These are phyloP conservation scores for Odontophorus gujanensis DNA, from an alignment of 2,113 vertebrate genomes.

Conservation along the genomic window DNA sequence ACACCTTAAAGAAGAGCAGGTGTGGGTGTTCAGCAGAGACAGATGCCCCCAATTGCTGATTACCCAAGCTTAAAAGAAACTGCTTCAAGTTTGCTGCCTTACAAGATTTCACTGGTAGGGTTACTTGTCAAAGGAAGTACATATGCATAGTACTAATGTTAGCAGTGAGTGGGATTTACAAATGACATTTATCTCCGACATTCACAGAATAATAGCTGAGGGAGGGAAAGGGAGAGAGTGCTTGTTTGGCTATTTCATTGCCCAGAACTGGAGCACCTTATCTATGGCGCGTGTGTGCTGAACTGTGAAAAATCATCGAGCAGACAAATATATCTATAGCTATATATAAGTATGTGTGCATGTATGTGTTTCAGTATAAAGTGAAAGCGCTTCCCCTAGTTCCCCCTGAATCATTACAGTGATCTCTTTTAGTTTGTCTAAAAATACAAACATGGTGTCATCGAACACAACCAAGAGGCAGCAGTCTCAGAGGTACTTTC, in stretches of 20 bases:
- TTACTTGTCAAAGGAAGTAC: conserved; percentile 62
- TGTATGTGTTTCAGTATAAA: background rate
- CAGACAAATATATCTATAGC: background rate
- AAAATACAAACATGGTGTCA: conserved; percentile 19
- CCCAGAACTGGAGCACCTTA: background rate
- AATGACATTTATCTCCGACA: conserved; percentile 50
- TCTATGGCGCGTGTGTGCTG: background rate
- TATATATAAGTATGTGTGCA: background rate
- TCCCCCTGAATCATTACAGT: background rate
- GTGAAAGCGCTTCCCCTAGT: conserved; percentile 7
- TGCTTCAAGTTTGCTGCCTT: conserved; percentile 31
- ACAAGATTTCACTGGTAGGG: conserved; percentile 47
- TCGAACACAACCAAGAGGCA: background rate
- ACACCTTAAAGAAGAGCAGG: conserved; percentile 27
- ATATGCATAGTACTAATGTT: conserved; percentile 63
- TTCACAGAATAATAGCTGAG: conserved; percentile 47
- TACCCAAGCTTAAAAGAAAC: conserved; percentile 47
- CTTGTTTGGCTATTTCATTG: conserved; percentile 37
- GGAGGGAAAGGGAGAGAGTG: background rate
- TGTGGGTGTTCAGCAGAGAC: conserved; percentile 43
- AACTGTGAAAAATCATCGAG: background rate
- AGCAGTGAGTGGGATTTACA: conserved; percentile 66
- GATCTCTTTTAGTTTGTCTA: conserved; percentile 1
- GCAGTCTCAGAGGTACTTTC: background rate
- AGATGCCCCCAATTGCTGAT: conserved; percentile 59